Evolutionary conservation across 2,797 vertebrate species (phyloP).

Genomic region (Corythornis leucogaster): DNA sequence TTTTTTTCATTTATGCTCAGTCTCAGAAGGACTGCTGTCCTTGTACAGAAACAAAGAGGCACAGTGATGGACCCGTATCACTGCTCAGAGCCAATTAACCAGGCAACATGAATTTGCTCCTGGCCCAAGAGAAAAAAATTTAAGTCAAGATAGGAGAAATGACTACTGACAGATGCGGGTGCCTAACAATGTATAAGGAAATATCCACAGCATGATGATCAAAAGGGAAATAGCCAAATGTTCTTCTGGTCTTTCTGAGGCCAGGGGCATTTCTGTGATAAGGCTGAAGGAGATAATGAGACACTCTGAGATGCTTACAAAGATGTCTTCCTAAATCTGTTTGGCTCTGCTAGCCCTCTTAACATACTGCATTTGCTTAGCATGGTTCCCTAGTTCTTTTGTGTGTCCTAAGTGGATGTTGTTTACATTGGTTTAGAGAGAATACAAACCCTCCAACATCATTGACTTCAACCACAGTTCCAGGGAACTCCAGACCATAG

Average conservation of each 20-base stretch:
- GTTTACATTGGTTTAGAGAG: neutral
- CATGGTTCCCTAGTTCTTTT: neutral
- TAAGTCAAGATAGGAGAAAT: neutral
- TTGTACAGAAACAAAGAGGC: neutral
- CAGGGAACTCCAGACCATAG: neutral
- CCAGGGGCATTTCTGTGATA: neutral
- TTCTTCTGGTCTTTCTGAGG: neutral
- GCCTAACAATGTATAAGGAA: neutral
- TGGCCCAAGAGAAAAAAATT: neutral
- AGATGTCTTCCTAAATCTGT: neutral
- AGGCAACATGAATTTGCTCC: neutral
- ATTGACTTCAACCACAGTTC: neutral
- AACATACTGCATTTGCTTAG: neutral
- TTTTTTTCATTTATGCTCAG: neutral
- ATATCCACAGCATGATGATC: neutral
- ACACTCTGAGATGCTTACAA: neutral
- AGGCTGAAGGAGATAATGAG: neutral
- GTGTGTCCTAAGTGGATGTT: neutral
- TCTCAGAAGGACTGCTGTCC: neutral
- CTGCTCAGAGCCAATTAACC: neutral
- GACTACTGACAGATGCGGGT: neutral
- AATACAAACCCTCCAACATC: neutral
- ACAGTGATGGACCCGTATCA: neutral
- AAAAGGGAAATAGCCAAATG: neutral
- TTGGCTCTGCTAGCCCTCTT: neutral